These are phyloP conservation scores for Azorinus chamasolen DNA, from an alignment of 2,888 invertebrate species.

Conservation along the genomic window DNA sequence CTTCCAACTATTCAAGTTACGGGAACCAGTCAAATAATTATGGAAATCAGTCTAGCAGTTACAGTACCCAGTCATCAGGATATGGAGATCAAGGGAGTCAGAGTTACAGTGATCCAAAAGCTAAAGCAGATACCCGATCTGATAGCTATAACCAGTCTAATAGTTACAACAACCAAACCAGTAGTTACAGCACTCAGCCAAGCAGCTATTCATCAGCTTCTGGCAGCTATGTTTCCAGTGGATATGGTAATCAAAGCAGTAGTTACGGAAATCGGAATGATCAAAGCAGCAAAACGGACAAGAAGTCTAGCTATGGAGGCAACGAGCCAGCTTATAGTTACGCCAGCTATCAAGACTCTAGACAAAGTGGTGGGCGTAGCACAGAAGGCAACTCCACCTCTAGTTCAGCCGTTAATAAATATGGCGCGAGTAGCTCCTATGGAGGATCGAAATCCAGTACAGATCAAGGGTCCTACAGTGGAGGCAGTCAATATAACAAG, in stretches of 20 bases:
- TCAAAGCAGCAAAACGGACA: background rate
- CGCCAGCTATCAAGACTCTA: too few relatives aligned
- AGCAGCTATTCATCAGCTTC: background rate
- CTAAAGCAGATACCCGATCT: background rate
- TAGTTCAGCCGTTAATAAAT: background rate
- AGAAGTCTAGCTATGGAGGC: background rate
- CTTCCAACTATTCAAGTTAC: background rate
- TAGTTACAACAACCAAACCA: background rate
- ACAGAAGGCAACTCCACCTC: too few relatives aligned
- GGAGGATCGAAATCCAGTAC: background rate
- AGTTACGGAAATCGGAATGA: background rate
- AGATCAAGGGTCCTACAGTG: background rate
- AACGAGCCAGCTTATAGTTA: too few relatives aligned
- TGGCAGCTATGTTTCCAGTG: background rate
- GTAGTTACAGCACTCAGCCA: background rate
- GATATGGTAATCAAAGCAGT: background rate
- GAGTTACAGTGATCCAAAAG: background rate
- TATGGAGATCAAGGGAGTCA: constrained; percentile 1
- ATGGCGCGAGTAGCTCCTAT: background rate
- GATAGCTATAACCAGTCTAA: background rate
- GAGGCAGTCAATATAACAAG: too few relatives aligned
- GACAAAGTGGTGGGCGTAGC: too few relatives aligned
- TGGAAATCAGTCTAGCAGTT: background rate
- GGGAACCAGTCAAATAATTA: background rate
- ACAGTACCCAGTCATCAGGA: background rate